phyloP scores from a whole-genome alignment of 2,888 invertebrate species.

The Dasysyrphus tricinctus region DNA sequence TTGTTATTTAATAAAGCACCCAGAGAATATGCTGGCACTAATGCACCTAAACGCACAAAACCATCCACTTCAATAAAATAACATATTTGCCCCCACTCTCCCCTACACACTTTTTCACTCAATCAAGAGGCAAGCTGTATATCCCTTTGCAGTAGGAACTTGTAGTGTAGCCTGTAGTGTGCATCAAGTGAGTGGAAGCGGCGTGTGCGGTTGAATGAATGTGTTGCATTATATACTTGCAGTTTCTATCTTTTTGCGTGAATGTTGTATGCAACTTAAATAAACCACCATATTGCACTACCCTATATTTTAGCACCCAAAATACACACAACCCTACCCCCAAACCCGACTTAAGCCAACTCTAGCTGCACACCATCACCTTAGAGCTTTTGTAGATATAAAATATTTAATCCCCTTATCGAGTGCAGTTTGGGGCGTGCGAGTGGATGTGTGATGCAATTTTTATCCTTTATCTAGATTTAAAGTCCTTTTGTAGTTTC shows the following conservation, averaged over 20 bases:
- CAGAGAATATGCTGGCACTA: conserved; percentile 70
- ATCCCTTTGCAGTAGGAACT: conserved; percentile 10
- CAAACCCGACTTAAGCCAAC: neutral
- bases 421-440: conserved; percentile 52
- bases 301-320: conserved; percentile 37
- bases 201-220: conserved; percentile 42
- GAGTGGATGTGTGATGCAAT: conserved; percentile 66
- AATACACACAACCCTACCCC: neutral
- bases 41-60: conserved; percentile 73
- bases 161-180: neutral
- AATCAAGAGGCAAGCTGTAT: conserved; percentile 22
- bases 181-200: conserved; percentile 11
- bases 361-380: conserved; percentile 19
- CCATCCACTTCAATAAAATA: conserved; percentile 43
- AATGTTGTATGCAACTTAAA: conserved; percentile 32
- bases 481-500: conserved; percentile 60
- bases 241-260: conserved; percentile 45
- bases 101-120: conserved; percentile 32
- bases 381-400: conserved; percentile 47
- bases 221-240: conserved; percentile 14
- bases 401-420: conserved; percentile 68
- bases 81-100: conserved; percentile 31
- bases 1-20: conserved; percentile 69
- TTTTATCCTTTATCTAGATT: conserved; percentile 68
- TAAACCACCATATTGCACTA: conserved; percentile 23